Percentiles rank a stretch among this genome's conserved stretches.
phyloP scores from a whole-genome alignment of 2,888 invertebrate genomes.

The Tridacna crocea region DNA sequence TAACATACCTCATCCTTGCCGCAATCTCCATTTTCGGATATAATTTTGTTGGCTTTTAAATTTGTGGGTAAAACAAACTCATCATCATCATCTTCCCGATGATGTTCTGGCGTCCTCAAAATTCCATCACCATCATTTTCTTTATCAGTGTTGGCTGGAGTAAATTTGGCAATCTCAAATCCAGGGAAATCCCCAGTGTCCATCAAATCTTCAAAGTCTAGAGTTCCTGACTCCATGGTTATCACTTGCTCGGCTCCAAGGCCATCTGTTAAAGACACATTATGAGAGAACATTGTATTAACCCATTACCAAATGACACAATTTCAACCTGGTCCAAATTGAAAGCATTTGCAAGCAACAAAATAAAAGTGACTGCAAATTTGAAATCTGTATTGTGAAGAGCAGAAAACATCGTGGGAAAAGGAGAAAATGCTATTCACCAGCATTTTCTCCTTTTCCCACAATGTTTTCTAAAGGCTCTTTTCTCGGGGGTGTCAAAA shows the following conservation, averaged over 20 bases:
- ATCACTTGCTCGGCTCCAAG: not conserved
- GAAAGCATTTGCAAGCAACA: too few species aligned
- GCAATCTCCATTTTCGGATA: constrained; percentile 11
- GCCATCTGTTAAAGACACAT: not conserved
- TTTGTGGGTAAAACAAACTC: not conserved
- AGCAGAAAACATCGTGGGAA: too few species aligned
- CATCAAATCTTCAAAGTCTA: constrained; percentile 59
- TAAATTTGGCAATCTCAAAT: constrained; percentile 58
- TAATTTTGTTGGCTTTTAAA: not conserved
- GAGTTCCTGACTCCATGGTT: constrained; percentile 42
- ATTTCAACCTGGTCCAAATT: too few species aligned
- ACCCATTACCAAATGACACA: too few species aligned
- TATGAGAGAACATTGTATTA: not conserved
- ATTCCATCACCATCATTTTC: constrained; percentile 44
- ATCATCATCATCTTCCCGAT: constrained; percentile 34
- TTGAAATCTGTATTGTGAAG: too few species aligned
- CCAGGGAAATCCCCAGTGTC: constrained; percentile 59
- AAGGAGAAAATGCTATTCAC: too few species aligned
- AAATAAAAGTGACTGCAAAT: too few species aligned
- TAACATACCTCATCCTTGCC: not conserved
- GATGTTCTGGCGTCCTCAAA: constrained; percentile 51
- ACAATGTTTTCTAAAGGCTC: too few species aligned
- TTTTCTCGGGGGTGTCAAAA: too few species aligned
- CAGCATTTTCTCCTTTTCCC: too few species aligned
- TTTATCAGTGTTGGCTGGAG: constrained; percentile 37